Percentiles rank a stretch among this genome's conserved stretches.
Evolutionary conservation across 2,888 invertebrate species (phyloP).

Genomic region (Lasioglossum malachurum): DNA sequence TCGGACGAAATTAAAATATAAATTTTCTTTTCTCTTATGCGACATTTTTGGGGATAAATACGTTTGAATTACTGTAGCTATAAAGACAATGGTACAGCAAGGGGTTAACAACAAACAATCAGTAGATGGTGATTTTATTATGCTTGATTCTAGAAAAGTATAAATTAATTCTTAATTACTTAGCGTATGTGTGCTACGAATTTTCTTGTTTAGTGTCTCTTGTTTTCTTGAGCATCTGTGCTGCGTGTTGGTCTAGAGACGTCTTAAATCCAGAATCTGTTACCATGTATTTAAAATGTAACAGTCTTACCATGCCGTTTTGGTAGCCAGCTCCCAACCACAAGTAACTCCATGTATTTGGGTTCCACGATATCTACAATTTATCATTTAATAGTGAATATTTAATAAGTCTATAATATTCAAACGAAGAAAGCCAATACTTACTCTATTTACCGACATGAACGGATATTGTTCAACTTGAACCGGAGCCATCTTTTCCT

Average conservation of each 20-base stretch:
- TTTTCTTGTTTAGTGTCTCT: not conserved
- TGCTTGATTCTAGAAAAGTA: constrained; percentile 9
- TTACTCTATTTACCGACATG: constrained; percentile 82
- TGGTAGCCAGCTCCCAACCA: constrained; percentile 85
- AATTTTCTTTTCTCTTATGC: too few species aligned
- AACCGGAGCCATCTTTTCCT: constrained; percentile 71
- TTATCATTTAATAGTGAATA: constrained; percentile 2
- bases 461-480: constrained; percentile 83
- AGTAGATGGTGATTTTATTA: not conserved
- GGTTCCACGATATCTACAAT: constrained; percentile 83
- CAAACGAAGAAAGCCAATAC: constrained; percentile 35
- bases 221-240: constrained; percentile 60
- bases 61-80: not conserved
- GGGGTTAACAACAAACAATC: constrained; percentile 6
- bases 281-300: constrained; percentile 76
- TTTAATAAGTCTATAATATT: not conserved
- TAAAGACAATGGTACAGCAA: not conserved
- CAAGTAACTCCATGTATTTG: constrained; percentile 84
- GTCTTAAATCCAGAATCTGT: constrained; percentile 56
- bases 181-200: not conserved
- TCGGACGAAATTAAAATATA: too few species aligned
- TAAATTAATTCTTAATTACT: constrained; percentile 11
- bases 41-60: not conserved
- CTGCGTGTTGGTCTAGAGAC: constrained; percentile 64
- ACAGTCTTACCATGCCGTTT: constrained; percentile 84